Percentiles rank a stretch among this genome's conserved stretches.
phyloP scores from a whole-genome alignment of 2,888 invertebrate genomes.

The Lithodes maja region DNA sequence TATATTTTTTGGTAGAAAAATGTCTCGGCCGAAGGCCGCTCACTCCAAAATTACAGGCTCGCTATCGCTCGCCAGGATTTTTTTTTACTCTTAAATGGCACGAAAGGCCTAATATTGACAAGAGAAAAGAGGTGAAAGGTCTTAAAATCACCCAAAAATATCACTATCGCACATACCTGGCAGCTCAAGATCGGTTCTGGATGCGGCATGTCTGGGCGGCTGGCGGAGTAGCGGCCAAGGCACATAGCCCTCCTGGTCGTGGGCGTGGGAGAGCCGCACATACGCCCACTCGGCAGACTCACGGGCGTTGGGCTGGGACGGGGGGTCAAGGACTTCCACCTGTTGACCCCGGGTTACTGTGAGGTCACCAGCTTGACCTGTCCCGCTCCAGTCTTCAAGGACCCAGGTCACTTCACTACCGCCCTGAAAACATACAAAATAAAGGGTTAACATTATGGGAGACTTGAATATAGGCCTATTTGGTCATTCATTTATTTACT shows the following conservation, averaged over 20 bases:
- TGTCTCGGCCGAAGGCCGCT: too few species aligned
- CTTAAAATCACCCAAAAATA: neutral
- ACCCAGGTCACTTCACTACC: conserved; percentile 91
- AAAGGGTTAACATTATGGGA: neutral
- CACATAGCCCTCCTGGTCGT: conserved; percentile 74
- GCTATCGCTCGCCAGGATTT: too few species aligned
- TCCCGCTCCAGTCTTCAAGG: conserved; percentile 85
- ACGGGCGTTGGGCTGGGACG: conserved; percentile 77
- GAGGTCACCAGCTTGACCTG: conserved; percentile 85
- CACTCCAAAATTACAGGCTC: too few species aligned
- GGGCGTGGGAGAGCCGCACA: conserved; percentile 56
- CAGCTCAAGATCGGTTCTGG: conserved; percentile 46
- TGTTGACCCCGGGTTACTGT: conserved; percentile 93
- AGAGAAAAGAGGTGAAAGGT: conserved; percentile 35
- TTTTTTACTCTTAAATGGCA: too few species aligned
- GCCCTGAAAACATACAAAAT: conserved; percentile 7
- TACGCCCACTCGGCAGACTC: conserved; percentile 71
- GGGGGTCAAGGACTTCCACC: conserved; percentile 91
- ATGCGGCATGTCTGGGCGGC: conserved; percentile 72
- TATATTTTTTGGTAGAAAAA: neutral
- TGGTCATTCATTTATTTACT: neutral
- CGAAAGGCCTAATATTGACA: too few species aligned
- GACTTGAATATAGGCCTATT: neutral
- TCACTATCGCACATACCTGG: conserved; percentile 27
- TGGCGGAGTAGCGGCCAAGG: conserved; percentile 75